Base-by-base conservation (phyloP, 2,113 vertebrate genomes). In the Nerophis lumbriciformis region DNA sequence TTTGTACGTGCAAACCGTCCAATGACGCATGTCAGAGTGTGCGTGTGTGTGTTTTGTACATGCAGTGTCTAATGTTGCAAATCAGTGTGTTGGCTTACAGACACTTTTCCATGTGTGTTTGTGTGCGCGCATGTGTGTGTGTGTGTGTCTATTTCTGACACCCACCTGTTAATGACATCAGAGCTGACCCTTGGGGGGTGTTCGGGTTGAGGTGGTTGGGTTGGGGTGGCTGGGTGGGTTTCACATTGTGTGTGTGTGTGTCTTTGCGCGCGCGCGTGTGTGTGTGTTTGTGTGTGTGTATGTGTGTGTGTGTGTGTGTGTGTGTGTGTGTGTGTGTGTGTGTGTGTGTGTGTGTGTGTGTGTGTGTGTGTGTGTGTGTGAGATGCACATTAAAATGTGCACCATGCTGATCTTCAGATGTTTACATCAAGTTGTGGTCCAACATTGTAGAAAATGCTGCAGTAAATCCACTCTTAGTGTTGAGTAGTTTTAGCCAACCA, bases 111-210 rank as follows among this genome's bases (percentile, higher is more conserved):
- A 28, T 28, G 65, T 57, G 39, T 65, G 38, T 39, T 21, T 37
- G 53, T 56, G 68, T 57, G 66, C 66, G 53, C 52, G 59, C 28
- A 28, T 28, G 28, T 36, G 13, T n/a, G 59, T 16, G 44, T 44
- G 39, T 39, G 16, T 48, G 51, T 10, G 16, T 84, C 89, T 91
- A 91, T 90, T 91, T 90, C 84, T 83, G 76, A 71, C 73, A 45
- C 47, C 83, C 90, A 91, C 89, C 88, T 91, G 89, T 89, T 90
- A 89, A 91, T 90, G 81, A 88, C 85, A 87, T 86, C 84, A 84
- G 85, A 84, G 76, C 78, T 68, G 49, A 69, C 77, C 73, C 72
- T 0, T 2, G 6, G 6, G 16, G 75, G 75, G 28, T 28, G 28
- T 28, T 28, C 28, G 28, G 80, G 63, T 59, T 48, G 56, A 71